phyloP scores from a whole-genome alignment of 1,140 invertebrate species.

The Cataglyphis hispanica region DNA sequence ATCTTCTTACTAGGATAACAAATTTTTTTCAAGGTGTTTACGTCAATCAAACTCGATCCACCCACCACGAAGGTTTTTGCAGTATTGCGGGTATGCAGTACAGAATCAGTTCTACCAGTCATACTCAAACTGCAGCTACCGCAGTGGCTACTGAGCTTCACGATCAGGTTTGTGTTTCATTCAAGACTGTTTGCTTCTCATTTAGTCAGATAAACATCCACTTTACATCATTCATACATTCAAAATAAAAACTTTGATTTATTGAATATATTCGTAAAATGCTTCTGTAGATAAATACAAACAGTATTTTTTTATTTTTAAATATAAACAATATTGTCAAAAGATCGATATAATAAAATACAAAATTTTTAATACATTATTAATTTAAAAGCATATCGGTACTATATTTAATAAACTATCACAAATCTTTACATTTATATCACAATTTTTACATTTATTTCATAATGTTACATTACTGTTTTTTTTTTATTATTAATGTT shows the following conservation, averaged over 20 bases:
- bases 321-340: background rate
- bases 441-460: no score
- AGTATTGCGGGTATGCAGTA: conserved; percentile 94
- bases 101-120: conserved; percentile 91
- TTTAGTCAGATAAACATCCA: background rate
- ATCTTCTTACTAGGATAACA: conserved; percentile 17
- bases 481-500: no score
- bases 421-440: background rate
- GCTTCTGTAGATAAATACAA: background rate
- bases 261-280: background rate
- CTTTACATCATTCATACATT: background rate
- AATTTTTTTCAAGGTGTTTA: conserved; percentile 88
- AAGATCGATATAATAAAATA: background rate
- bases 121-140: conserved; percentile 92
- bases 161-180: conserved; percentile 84
- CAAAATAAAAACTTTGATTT: conserved; percentile 6
- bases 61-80: conserved; percentile 93
- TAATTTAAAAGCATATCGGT: background rate
- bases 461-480: no score
- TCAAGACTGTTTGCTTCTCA: background rate
- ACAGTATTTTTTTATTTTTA: no score
- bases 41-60: conserved; percentile 91
- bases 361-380: conserved; percentile 30
- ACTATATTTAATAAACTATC: background rate
- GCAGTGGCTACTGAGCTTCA: conserved; percentile 89